A percentile compares a stretch with the other conserved stretches of the same genome.
These are phyloP conservation scores for Galerucella nymphaeae DNA, from an alignment of 2,888 invertebrate genomes.

Conservation along the genomic window DNA sequence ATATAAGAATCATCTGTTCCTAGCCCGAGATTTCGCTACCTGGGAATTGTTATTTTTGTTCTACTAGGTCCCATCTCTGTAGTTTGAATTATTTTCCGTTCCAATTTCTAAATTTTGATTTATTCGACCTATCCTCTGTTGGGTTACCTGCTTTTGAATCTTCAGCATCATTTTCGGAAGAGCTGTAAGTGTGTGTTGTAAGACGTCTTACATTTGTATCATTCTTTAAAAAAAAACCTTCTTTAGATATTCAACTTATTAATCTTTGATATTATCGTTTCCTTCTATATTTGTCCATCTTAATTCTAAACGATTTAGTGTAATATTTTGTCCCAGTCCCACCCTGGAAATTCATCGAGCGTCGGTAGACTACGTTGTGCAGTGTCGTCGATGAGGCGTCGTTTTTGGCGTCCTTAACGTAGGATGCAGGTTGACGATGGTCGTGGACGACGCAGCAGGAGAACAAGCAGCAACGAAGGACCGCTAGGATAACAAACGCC, in stretches of 20 bases:
- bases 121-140: background rate
- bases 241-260: no score
- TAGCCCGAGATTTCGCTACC: no score
- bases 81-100: background rate
- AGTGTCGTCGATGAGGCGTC: conserved; percentile 20
- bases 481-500: conserved; percentile 26
- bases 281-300: no score
- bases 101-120: background rate
- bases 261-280: no score
- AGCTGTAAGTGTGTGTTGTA: no score
- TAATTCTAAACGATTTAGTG: no score
- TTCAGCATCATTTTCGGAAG: no score
- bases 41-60: background rate
- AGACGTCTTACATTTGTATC: no score
- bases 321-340: background rate
- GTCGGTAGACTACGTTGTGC: conserved; percentile 20
- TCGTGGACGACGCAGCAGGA: conserved; percentile 28
- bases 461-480: conserved; percentile 14
- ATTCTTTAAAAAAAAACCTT: no score
- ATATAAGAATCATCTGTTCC: no score
- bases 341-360: conserved; percentile 15
- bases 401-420: conserved; percentile 10
- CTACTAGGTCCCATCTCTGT: background rate
- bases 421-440: conserved; percentile 30
- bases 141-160: no score